Base-by-base conservation (phyloP, 2,888 invertebrate species). In the Agrochola lota region DNA sequence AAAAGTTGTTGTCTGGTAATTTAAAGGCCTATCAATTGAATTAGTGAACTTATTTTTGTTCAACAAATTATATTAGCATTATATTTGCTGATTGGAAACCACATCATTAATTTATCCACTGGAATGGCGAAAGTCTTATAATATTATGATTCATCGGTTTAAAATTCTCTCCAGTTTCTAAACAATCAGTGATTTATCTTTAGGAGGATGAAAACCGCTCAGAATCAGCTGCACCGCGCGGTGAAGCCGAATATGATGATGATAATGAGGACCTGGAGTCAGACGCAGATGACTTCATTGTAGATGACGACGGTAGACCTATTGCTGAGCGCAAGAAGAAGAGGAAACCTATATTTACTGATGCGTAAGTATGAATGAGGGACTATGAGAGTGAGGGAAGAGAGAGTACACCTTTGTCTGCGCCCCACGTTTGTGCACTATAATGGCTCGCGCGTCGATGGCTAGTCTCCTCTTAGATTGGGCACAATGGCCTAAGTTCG, bases 251-350 rank as follows among this genome's bases (percentile, higher is more conserved):
- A 55, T 98, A 97, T 91, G 98, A 98, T 83, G 98, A 98, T 83
- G 98, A 98, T 59, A 98, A 97, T 86, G 98, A 98, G 60, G 98
- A 98, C 88, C 97, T 98, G 80, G 98, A 98, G 82, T 98, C 98
- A 0, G 99, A 99, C 93, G 98, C 98, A 7, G 99, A 99, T 96
- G 99, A 99, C 94, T 99, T 99, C 93, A 99, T 99, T 92, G 99
- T 99, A 0, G 99, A 99, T 91, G 99, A 99, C 91, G 99, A 99
- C 90, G 99, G 99, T 1, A 97, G 98, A 87, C 99, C 99, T 0
- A 98, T 99, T 78, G 97, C 98, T 12, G 98, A 98, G 85, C 98
- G 98, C 85, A 98, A 98, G 91, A 98, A 98, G 93, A 98, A 98
- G 86, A 97, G 98, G 26, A 98, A 98, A 90, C 98, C 98, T 23